Conservation (phyloP, 2,113 vertebrate genomes). For the Pachycephala philippinensis region DNA sequence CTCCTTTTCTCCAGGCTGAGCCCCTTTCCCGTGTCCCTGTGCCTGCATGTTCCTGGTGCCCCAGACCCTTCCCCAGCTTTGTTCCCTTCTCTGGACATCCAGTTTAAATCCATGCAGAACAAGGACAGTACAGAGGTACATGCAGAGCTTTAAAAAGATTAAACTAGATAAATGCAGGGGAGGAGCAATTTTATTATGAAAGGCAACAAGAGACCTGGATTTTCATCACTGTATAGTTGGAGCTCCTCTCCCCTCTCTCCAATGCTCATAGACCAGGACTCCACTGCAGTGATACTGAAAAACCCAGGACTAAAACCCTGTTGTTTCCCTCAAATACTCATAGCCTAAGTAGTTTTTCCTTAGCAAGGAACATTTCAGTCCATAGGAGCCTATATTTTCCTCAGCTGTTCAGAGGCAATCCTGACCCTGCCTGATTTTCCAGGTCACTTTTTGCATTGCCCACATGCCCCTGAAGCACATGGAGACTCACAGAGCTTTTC, state of each 20-base stretch:
- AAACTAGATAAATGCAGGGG: neutral
- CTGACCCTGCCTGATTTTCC: neutral
- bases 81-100: neutral
- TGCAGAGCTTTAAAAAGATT: neutral
- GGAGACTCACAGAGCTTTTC: neutral
- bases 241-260: neutral
- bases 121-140: neutral
- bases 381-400: neutral
- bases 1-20: neutral
- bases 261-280: rapidly evolving
- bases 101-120: neutral
- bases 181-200: neutral
- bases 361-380: neutral
- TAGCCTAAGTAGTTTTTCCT: neutral
- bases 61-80: neutral
- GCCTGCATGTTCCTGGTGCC: rapidly evolving
- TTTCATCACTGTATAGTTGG: neutral
- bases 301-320: neutral
- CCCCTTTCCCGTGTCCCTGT: too few species aligned
- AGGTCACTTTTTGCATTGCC: neutral
- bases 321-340: neutral
- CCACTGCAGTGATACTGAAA: neutral
- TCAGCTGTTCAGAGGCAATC: neutral
- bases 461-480: rapidly evolving
- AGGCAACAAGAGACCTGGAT: neutral